Evolutionary conservation across 2,113 vertebrate genomes (phyloP), one percentile per base, ranked within the genome.

Genomic region (Plestiodon gilberti): DNA sequence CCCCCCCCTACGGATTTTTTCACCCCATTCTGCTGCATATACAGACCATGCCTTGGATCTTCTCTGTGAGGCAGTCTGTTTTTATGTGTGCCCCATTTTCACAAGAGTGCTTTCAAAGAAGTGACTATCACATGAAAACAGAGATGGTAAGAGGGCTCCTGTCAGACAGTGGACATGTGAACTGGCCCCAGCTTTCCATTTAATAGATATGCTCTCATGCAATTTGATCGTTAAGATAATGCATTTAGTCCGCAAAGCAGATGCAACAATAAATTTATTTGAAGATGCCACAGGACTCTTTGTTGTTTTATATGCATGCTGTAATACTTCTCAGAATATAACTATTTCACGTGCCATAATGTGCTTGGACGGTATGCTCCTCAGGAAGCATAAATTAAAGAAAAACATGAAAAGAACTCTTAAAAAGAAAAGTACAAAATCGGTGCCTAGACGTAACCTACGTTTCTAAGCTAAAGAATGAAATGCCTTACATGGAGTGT

Each of bases 371-470:
- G 59, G 11, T 55, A 30, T 69, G 86, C 61, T 48, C 65, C 17
- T 85, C 64, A 67, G 35, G 30, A 78, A 82, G 82, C 90, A 80
- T 67, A 38, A 3, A 3, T 71, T 35, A 48, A 48, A 67, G 15
- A 15, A n/a, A 33, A 15, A 14, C 3, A 69, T 8, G 25, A 67
- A 67, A 8, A 67, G 28, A 64, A 64, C 65, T 33, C 65, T 81
- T 85, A 43, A 89, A 90, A 62, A 8, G 43, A 1, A 61, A 48
- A 61, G 33, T 78, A 74, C 84, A 67, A 83, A 87, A 64, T 73
- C 28, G 64, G 33, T 79, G 88, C 69, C 75, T 9, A 43, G 40
- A 23, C 0, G 0, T 6, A 75, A 55, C 30, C 85, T 40, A 91
- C 84, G 52, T 61, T 55, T 77, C 61, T 59, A 11, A 1, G 78